A percentile compares a stretch with the other conserved stretches of the same genome.
phyloP scores from a whole-genome alignment of 2,797 vertebrate genomes.

The Girardinus metallicus region DNA sequence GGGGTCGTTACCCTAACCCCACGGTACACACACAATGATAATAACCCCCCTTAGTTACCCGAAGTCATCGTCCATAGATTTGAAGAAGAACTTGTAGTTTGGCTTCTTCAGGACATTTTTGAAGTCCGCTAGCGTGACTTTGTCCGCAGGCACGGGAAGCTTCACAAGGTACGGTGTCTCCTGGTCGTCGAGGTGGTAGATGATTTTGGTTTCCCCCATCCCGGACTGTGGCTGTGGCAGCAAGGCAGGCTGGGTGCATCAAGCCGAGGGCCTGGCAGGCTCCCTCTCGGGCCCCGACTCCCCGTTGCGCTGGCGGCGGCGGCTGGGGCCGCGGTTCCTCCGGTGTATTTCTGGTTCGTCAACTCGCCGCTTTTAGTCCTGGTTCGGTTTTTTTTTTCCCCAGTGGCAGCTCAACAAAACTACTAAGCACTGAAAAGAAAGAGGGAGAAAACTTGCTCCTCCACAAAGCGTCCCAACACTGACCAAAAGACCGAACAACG shows the following conservation, averaged over 20 bases:
- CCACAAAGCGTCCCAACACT: constrained; percentile 34
- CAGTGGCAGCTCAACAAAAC: constrained; percentile 44
- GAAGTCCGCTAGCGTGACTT: constrained; percentile 95
- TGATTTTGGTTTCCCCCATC: constrained; percentile 99
- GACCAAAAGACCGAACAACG: constrained; percentile 4
- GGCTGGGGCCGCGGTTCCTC: constrained; percentile 66
- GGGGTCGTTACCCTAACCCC: neutral
- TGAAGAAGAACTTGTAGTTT: constrained; percentile 98
- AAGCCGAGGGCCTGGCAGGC: constrained; percentile 79
- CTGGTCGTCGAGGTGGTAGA: constrained; percentile 99
- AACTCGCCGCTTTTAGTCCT: constrained; percentile 45
- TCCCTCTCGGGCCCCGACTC: constrained; percentile 81
- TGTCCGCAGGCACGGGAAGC: constrained; percentile 91
- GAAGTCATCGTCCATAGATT: constrained; percentile 99
- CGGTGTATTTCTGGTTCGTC: constrained; percentile 52
- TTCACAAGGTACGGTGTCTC: constrained; percentile 98
- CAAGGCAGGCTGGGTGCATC: constrained; percentile 79
- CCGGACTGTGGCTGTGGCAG: constrained; percentile 76
- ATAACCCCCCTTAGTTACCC: constrained; percentile 83
- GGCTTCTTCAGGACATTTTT: constrained; percentile 96
- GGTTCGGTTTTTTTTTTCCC: constrained; percentile 21
- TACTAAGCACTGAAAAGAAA: constrained; percentile 20
- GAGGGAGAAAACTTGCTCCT: constrained; percentile 28
- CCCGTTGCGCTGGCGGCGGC: constrained; percentile 67
- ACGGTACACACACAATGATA: constrained; percentile 24